A percentile compares a stretch with the other conserved stretches of the same genome.
Conservation (phyloP, 2,888 invertebrate species). For the Parnassius glacialis region DNA sequence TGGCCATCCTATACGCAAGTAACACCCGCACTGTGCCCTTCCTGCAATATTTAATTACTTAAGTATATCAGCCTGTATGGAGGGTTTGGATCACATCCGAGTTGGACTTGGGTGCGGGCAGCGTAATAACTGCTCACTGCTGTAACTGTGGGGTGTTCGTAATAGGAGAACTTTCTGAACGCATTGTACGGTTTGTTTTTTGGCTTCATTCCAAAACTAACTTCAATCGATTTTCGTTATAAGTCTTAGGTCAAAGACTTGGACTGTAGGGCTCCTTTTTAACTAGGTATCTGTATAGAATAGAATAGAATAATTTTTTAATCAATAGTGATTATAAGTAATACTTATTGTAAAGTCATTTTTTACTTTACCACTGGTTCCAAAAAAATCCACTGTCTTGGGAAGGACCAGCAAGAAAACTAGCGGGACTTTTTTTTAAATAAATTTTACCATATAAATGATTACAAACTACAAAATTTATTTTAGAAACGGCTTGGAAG, state of each 20-base stretch:
- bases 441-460: too few relatives aligned
- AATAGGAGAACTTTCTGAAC: constrained; percentile 6
- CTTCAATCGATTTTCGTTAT: constrained; percentile 3
- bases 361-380: too few relatives aligned
- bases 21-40: constrained; percentile 9
- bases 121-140: neutral
- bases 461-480: too few relatives aligned
- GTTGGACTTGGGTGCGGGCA: constrained; percentile 8
- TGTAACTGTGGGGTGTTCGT: constrained; percentile 6
- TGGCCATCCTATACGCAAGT: constrained; percentile 5
- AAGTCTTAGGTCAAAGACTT: neutral
- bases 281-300: too few relatives aligned
- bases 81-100: constrained; percentile 3
- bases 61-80: constrained; percentile 6
- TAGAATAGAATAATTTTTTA: too few relatives aligned
- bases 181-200: constrained; percentile 5
- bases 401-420: too few relatives aligned
- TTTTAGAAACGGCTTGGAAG: too few relatives aligned
- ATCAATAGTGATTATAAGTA: too few relatives aligned
- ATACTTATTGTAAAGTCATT: too few relatives aligned
- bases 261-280: too few relatives aligned
- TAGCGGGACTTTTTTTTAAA: too few relatives aligned
- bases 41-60: constrained; percentile 21
- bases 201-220: constrained; percentile 20
- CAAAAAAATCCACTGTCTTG: too few relatives aligned